phyloP scores from a whole-genome alignment of 2,797 vertebrate genomes.

The Sarcophilus harrisii region DNA sequence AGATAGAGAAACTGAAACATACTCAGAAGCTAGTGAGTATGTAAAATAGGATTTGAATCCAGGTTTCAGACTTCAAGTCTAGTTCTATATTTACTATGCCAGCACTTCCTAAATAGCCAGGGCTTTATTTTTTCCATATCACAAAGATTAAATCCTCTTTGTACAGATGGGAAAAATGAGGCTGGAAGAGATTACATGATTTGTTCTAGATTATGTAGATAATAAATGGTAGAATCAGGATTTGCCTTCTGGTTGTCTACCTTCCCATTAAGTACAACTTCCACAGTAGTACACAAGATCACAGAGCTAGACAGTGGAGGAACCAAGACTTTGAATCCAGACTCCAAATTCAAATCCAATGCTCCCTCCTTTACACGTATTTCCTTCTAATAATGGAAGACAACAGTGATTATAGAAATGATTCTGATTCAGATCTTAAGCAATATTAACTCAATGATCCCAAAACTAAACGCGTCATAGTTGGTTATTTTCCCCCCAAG shows the following conservation, averaged over 20 bases:
- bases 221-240: background rate
- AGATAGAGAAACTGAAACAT: background rate
- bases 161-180: background rate
- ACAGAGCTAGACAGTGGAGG: background rate
- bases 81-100: background rate
- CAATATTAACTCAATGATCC: background rate
- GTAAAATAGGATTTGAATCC: background rate
- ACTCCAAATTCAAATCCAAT: background rate
- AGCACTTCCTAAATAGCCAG: background rate
- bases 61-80: background rate
- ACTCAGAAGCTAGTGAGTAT: background rate
- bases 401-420: background rate
- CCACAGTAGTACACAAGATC: background rate
- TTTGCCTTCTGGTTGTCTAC: background rate
- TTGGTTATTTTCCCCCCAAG: background rate
- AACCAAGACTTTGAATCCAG: background rate
- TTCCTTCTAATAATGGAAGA: background rate
- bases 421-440: background rate
- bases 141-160: background rate
- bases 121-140: background rate
- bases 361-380: background rate
- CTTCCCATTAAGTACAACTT: background rate
- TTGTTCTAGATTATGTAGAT: background rate
- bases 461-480: background rate
- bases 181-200: background rate